Evolutionary conservation across 2,888 invertebrate species (phyloP).

Genomic region (Brachycybe producta): DNA sequence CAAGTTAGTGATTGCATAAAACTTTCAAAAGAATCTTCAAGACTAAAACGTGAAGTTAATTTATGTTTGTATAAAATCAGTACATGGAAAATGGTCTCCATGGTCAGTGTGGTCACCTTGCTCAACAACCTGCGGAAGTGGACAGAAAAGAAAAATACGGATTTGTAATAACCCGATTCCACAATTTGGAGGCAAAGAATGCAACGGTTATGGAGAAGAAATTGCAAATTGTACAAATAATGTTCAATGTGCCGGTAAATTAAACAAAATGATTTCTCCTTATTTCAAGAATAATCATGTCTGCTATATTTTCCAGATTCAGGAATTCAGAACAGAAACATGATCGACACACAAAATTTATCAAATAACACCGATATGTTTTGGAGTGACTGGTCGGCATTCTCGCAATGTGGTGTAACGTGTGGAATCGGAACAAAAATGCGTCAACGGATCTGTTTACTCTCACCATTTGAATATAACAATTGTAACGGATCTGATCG

Average conservation of each 20-base stretch:
- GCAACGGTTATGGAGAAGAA: neutral
- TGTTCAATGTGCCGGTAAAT: neutral
- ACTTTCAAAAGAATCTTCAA: neutral
- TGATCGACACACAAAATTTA: neutral
- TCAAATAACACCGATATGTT: no score
- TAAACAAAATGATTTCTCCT: neutral
- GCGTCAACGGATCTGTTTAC: neutral
- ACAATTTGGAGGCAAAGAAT: neutral
- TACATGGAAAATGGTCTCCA: slow-evolving; percentile 1
- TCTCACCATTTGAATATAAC: neutral
- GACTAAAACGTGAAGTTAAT: neutral
- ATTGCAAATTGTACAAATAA: neutral
- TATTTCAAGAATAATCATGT: neutral
- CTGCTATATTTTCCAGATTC: neutral
- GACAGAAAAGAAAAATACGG: neutral
- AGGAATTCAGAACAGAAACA: neutral
- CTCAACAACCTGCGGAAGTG: neutral
- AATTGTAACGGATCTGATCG: slow-evolving; percentile 1
- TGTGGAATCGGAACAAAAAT: neutral
- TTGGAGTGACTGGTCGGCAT: slow-evolving; percentile 10
- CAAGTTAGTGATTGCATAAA: neutral
- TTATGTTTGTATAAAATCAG: neutral
- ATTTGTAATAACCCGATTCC: slow-evolving; percentile 2
- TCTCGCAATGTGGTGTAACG: slow-evolving; percentile 4
- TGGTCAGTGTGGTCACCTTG: slow-evolving; percentile 7